A percentile compares a stretch with the other conserved stretches of the same genome.
Evolutionary conservation across 2,113 vertebrate species (phyloP).

Genomic region (Stegostoma tigrinum): DNA sequence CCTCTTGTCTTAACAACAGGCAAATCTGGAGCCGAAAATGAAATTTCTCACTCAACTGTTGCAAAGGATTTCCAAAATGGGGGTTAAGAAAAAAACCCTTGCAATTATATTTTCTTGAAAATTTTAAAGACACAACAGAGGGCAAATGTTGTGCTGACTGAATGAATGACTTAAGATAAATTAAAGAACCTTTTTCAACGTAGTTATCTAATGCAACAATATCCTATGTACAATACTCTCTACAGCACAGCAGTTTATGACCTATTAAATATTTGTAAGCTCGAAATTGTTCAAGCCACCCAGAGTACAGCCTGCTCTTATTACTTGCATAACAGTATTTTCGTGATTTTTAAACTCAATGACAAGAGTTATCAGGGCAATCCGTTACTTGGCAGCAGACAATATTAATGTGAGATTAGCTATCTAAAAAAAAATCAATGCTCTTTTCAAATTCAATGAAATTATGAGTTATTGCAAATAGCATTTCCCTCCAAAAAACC

Average conservation of each 20-base stretch:
- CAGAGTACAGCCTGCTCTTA: not conserved
- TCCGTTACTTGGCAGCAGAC: not conserved
- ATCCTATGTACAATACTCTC: not conserved
- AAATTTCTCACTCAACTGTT: not conserved
- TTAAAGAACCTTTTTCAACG: not conserved
- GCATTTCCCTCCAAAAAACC: not conserved
- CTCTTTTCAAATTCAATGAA: not conserved
- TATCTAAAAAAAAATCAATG: not conserved
- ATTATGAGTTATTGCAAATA: not conserved
- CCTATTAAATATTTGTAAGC: not conserved
- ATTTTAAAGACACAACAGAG: not conserved
- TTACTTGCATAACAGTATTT: not conserved
- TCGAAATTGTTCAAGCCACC: not conserved
- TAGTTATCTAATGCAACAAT: not conserved
- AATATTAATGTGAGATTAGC: not conserved
- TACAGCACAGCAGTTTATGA: not conserved
- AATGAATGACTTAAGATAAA: not conserved
- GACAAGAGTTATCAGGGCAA: not conserved
- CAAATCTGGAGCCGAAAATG: not conserved
- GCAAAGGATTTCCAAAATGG: not conserved
- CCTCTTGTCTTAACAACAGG: not conserved
- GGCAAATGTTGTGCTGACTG: not conserved
- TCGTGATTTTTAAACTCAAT: not conserved
- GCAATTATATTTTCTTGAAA: not conserved
- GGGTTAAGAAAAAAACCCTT: not conserved